A percentile compares a stretch with the other conserved stretches of the same genome.
phyloP scores from a whole-genome alignment of 2,888 invertebrate genomes.

The Himalopsyche anomala region DNA sequence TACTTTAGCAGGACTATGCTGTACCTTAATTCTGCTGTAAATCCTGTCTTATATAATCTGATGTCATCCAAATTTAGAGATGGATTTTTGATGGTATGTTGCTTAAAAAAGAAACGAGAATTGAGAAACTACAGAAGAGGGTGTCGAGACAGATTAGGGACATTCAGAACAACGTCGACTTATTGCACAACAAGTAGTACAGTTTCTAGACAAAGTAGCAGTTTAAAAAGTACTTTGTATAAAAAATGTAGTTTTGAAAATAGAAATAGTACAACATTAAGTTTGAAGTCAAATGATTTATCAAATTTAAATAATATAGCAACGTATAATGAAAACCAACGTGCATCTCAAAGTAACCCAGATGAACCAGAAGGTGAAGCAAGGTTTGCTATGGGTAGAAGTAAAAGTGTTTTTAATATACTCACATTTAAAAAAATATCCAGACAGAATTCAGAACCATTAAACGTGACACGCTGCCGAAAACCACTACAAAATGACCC shows the following conservation, averaged over 20 bases:
- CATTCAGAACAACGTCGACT: slow-evolving; percentile 79
- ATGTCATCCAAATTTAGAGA: slow-evolving; percentile 94
- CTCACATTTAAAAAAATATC: slow-evolving; percentile 36
- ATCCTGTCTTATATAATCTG: slow-evolving; percentile 93
- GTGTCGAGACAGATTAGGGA: slow-evolving; percentile 73
- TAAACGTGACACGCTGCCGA: neutral
- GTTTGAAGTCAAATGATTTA: slow-evolving; percentile 44
- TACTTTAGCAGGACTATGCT: slow-evolving; percentile 92
- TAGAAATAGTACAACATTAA: slow-evolving; percentile 66
- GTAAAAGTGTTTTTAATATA: slow-evolving; percentile 44
- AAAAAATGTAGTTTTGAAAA: slow-evolving; percentile 73
- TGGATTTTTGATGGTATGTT: slow-evolving; percentile 84
- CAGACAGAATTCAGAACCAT: slow-evolving; percentile 49
- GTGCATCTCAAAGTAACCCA: neutral
- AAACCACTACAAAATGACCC: neutral
- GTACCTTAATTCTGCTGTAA: slow-evolving; percentile 92
- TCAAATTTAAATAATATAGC: neutral
- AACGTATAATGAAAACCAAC: neutral
- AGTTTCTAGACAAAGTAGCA: slow-evolving; percentile 79
- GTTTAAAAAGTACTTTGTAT: slow-evolving; percentile 75
- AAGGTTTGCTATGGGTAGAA: slow-evolving; percentile 10
- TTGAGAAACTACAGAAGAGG: slow-evolving; percentile 72
- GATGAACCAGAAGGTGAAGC: neutral
- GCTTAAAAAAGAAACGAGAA: slow-evolving; percentile 73
- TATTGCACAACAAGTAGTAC: slow-evolving; percentile 78